A percentile compares a stretch with the other conserved stretches of the same genome.
phyloP scores from a whole-genome alignment of 37 sponge, comb jelly and placozoan species.

The Crambe crambe region DNA sequence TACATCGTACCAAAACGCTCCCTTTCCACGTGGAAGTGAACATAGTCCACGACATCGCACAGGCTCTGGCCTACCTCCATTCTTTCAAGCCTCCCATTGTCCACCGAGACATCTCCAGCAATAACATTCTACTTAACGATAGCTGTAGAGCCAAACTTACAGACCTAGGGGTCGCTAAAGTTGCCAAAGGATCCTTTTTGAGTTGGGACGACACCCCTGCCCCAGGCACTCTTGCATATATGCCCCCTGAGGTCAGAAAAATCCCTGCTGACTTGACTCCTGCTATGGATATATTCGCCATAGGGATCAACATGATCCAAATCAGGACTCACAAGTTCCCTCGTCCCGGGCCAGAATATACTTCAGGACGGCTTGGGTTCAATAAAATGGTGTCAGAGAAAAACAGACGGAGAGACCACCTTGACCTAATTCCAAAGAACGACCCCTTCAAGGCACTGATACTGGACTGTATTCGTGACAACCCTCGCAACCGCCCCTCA shows the following conservation, averaged over 20 bases:
- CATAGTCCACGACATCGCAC: conserved; percentile 52
- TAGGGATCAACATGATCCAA: conserved; percentile 54
- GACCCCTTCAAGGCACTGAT: conserved; percentile 27
- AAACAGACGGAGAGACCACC: conserved; percentile 44
- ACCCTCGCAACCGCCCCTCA: conserved; percentile 23
- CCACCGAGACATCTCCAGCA: conserved; percentile 58
- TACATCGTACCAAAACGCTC: conserved; percentile 31
- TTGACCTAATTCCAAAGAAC: conserved; percentile 16
- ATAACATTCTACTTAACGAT: conserved; percentile 42
- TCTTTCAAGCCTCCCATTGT: conserved; percentile 39
- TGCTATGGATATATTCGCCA: conserved; percentile 50
- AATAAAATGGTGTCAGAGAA: conserved; percentile 41
- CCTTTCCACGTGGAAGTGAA: conserved; percentile 43
- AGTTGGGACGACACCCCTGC: conserved; percentile 49
- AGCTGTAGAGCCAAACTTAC: conserved; percentile 50
- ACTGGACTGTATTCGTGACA: conserved; percentile 40
- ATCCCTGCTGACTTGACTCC: conserved; percentile 42
- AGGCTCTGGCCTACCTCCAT: conserved; percentile 51
- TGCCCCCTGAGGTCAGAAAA: conserved; percentile 54
- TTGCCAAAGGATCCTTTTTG: conserved; percentile 35
- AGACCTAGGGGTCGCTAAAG: conserved; percentile 52
- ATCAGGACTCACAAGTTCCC: conserved; percentile 45
- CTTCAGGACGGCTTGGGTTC: conserved; percentile 27
- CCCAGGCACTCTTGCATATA: conserved; percentile 49
- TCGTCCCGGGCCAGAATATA: conserved; percentile 31